A percentile compares a stretch with the other conserved stretches of the same genome.
These are phyloP conservation scores for Drosophila macrothrix DNA, from an alignment of 2,888 invertebrate genomes.

Conservation along the genomic window DNA sequence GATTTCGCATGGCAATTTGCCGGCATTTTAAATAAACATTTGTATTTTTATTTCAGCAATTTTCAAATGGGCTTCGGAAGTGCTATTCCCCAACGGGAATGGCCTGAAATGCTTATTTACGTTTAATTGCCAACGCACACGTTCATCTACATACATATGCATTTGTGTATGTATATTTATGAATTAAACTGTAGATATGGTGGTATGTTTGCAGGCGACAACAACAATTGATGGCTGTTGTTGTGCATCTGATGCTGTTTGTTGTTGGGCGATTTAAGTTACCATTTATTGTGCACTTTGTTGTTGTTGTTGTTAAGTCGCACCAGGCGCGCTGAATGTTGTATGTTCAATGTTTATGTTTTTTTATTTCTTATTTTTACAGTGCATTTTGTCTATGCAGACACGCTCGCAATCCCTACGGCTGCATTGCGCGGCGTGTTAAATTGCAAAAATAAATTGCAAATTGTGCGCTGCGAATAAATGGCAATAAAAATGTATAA, in stretches of 20 bases:
- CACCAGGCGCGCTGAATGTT: slow-evolving; percentile 50
- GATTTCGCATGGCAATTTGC: slow-evolving; percentile 29
- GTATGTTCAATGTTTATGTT: background rate
- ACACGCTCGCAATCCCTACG: slow-evolving; percentile 2
- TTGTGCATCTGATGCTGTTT: slow-evolving; percentile 26
- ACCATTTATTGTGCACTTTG: slow-evolving; percentile 76
- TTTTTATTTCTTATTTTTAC: background rate
- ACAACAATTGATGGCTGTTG: slow-evolving; percentile 51
- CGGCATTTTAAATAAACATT: slow-evolving; percentile 30
- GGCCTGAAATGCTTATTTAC: slow-evolving; percentile 71
- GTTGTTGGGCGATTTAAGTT: slow-evolving; percentile 72
- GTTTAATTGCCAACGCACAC: slow-evolving; percentile 82
- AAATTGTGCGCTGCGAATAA: slow-evolving; percentile 72
- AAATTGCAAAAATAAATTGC: slow-evolving; percentile 81
- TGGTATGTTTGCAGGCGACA: slow-evolving; percentile 18
- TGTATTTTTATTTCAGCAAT: slow-evolving; percentile 9
- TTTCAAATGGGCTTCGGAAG: slow-evolving; percentile 4
- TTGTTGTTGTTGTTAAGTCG: slow-evolving; percentile 63
- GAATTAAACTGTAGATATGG: slow-evolving; percentile 16
- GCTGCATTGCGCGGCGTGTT: slow-evolving; percentile 64
- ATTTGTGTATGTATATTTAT: slow-evolving; percentile 9
- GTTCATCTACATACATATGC: slow-evolving; percentile 2
- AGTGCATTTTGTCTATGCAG: slow-evolving; percentile 29
- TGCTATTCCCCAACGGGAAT: slow-evolving; percentile 9
- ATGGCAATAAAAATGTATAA: slow-evolving; percentile 79